These are phyloP conservation scores for Terrapene triunguis DNA, from an alignment of 2,113 vertebrate species.

Conservation along the genomic window DNA sequence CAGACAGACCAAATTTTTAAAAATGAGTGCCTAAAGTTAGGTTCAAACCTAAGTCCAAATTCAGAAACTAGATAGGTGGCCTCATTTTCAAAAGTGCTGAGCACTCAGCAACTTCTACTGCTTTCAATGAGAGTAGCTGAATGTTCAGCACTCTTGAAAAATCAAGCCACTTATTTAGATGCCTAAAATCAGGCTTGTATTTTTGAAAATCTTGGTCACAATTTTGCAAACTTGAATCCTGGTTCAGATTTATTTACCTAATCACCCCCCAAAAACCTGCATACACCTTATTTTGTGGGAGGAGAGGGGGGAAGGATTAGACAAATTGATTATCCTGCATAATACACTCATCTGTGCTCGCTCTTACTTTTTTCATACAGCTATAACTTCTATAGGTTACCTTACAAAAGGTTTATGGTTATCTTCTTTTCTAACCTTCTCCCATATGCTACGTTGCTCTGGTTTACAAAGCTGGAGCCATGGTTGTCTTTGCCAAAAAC, in stretches of 20 bases:
- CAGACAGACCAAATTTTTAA: not conserved
- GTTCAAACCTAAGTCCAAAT: not conserved
- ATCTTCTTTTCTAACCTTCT: not conserved
- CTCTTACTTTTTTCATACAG: not conserved
- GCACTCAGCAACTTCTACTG: not conserved
- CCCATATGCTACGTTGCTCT: not conserved
- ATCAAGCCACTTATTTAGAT: too few relatives aligned
- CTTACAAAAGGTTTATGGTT: not conserved
- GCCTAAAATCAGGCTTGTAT: too few relatives aligned
- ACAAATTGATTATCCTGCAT: not conserved
- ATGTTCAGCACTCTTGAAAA: not conserved
- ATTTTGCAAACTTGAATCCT: not conserved
- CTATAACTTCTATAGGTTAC: not conserved
- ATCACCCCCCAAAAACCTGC: not conserved
- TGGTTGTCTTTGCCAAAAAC: slow-evolving; percentile 6
- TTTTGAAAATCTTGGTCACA: not conserved
- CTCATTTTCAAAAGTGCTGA: not conserved
- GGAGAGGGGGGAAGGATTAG: not conserved
- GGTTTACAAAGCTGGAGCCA: not conserved
- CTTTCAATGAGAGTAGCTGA: not conserved
- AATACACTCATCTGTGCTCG: not conserved
- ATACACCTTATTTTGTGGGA: not conserved
- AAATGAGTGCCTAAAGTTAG: not conserved
- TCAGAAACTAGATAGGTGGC: not conserved
- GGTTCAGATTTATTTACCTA: not conserved